A percentile compares a stretch with the other conserved stretches of the same genome.
Conservation (phyloP, 2,888 invertebrate genomes). For the Rhagonycha lutea region DNA sequence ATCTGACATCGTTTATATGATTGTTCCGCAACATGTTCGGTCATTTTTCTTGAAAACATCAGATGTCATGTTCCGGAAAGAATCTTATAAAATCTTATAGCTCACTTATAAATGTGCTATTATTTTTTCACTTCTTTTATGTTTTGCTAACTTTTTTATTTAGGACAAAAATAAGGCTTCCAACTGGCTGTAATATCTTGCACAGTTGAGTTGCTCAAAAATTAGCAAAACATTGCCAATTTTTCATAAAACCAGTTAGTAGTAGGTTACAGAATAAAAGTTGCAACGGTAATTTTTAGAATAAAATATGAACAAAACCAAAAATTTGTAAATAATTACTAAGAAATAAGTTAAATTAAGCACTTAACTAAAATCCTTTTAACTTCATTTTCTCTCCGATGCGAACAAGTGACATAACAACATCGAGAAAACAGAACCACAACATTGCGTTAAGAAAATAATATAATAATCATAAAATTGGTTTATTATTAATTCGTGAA, state of each 20-base stretch:
- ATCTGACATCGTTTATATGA: conserved; percentile 25
- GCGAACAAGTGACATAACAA: neutral
- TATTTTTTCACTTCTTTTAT: conserved; percentile 2
- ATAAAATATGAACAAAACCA: neutral
- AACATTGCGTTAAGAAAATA: neutral
- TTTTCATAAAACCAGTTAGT: neutral
- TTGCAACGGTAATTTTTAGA: neutral
- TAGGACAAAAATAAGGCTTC: neutral
- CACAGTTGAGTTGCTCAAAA: neutral
- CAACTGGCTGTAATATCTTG: neutral
- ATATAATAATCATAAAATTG: neutral
- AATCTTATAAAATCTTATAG: conserved; percentile 18
- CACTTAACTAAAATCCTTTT: neutral
- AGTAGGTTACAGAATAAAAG: no score
- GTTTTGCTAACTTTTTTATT: neutral
- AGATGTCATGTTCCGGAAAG: conserved; percentile 12
- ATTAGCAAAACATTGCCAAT: neutral
- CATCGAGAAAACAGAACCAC: neutral
- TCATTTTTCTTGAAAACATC: conserved; percentile 23
- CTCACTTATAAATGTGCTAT: conserved; percentile 17
- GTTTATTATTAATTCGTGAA: no score
- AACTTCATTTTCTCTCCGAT: neutral
- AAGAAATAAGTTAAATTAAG: neutral
- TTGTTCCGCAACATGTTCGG: conserved; percentile 16
- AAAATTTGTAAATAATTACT: no score